A percentile compares a stretch with the other conserved stretches of the same genome.
Evolutionary conservation across 1,140 invertebrate genomes (phyloP).

Genomic region (Nylanderia fulva): DNA sequence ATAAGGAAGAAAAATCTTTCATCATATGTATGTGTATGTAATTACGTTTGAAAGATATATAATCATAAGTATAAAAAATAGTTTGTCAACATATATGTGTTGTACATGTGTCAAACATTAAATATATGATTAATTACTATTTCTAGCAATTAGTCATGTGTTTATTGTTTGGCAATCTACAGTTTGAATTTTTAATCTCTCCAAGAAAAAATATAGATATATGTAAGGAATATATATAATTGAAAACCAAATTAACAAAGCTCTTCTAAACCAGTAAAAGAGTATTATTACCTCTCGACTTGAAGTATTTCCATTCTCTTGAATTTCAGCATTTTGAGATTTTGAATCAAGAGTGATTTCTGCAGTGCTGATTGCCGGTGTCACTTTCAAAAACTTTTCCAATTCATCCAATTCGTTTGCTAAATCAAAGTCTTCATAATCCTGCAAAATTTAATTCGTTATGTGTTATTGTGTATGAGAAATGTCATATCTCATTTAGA

Average conservation of each 20-base stretch:
- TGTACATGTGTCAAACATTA: constrained; percentile 18
- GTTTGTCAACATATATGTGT: background rate
- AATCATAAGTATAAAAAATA: constrained; percentile 8
- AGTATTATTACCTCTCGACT: constrained; percentile 84
- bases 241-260: background rate
- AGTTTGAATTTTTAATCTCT: constrained; percentile 31
- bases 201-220: background rate
- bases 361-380: constrained; percentile 84
- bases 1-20: background rate
- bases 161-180: background rate
- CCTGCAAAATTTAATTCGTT: constrained; percentile 86
- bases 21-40: background rate
- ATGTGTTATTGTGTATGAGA: background rate
- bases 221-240: background rate
- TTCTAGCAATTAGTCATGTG: background rate
- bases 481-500: background rate
- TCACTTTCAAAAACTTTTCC: constrained; percentile 93
- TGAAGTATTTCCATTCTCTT: constrained; percentile 85
- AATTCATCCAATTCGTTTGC: constrained; percentile 96
- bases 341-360: constrained; percentile 85
- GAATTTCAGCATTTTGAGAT: constrained; percentile 79
- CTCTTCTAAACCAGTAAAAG: background rate
- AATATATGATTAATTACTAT: constrained; percentile 29
- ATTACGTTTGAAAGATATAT: background rate
- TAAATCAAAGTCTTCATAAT: constrained; percentile 96